Evolutionary conservation across 2,797 vertebrate genomes (phyloP).

Genomic region (Glossophaga mutica): DNA sequence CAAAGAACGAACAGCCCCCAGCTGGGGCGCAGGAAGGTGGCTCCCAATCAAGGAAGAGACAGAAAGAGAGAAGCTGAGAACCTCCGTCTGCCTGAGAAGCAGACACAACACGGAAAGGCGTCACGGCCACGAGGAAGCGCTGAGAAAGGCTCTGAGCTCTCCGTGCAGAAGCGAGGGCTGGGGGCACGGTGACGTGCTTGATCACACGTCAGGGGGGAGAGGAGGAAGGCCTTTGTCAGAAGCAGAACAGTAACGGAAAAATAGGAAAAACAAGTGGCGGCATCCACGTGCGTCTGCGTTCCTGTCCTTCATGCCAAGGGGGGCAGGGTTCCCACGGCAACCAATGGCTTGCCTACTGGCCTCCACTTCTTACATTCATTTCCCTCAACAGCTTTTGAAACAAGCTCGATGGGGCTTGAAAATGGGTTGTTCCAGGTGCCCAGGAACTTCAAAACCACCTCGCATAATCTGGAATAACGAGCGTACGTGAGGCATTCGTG

Average conservation of each 20-base stretch:
- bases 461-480: background rate
- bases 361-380: background rate
- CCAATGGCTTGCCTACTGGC: background rate
- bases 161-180: background rate
- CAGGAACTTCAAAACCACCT: background rate
- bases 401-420: background rate
- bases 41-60: accelerated
- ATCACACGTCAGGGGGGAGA: background rate
- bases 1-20: background rate
- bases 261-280: background rate
- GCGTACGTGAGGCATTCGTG: background rate
- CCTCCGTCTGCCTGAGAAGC: background rate
- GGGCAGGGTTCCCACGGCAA: background rate
- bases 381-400: background rate
- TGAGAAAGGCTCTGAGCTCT: background rate
- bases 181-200: background rate
- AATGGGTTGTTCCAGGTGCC: background rate
- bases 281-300: background rate
- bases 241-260: background rate
- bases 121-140: background rate
- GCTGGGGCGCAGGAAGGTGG: background rate
- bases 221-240: background rate
- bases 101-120: background rate
- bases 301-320: background rate
- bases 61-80: background rate